These are phyloP conservation scores for Graptemys geographica DNA, from an alignment of 2,797 vertebrate species.

Conservation along the genomic window DNA sequence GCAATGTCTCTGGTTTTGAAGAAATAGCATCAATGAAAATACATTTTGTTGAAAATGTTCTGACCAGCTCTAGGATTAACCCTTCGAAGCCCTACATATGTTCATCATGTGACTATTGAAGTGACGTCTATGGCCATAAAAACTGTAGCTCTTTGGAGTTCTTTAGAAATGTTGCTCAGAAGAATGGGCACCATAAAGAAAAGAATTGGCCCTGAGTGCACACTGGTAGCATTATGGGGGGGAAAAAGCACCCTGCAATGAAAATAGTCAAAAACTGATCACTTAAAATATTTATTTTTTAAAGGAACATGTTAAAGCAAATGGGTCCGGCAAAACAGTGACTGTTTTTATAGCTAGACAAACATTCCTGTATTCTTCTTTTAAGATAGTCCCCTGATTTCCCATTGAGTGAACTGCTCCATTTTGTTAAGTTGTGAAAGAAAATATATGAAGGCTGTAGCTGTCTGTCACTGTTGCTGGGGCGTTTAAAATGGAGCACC, in stretches of 20 bases:
- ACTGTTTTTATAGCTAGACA: constrained; percentile 72
- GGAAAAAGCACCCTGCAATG: constrained; percentile 7
- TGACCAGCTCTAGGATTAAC: constrained; percentile 12
- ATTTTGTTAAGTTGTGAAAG: constrained; percentile 73
- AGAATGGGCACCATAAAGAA: background rate
- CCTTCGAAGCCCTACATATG: background rate
- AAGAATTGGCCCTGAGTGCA: background rate
- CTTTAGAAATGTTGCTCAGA: background rate
- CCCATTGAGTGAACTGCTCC: constrained; percentile 61
- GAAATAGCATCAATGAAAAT: background rate
- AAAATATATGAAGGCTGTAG: constrained; percentile 53
- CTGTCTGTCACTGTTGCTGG: constrained; percentile 59
- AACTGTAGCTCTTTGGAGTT: background rate
- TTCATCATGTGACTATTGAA: background rate
- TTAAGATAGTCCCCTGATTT: constrained; percentile 61
- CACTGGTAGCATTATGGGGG: constrained; percentile 15
- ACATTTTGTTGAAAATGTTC: background rate
- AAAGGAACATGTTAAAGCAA: constrained; percentile 17
- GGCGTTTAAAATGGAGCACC: constrained; percentile 67
- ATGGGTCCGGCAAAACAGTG: constrained; percentile 53
- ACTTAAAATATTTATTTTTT: constrained; percentile 33
- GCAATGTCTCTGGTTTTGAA: background rate
- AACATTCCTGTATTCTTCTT: constrained; percentile 70
- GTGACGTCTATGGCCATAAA: background rate
- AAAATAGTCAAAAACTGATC: constrained; percentile 54